Evolutionary conservation across 1,140 invertebrate species (phyloP).

Genomic region (Parapsyche elsis): DNA sequence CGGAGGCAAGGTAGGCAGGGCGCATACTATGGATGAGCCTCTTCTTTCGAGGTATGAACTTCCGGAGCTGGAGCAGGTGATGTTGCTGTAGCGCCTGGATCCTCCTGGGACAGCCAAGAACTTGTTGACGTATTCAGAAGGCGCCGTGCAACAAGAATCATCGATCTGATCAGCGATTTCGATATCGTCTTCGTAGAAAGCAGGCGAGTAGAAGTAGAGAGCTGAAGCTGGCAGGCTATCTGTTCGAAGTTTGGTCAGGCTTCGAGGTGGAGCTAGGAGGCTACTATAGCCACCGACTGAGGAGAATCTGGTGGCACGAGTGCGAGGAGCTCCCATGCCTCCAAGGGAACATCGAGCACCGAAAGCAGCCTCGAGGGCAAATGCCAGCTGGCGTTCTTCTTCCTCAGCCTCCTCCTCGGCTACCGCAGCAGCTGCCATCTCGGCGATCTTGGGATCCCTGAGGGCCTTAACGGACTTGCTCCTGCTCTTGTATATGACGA

Average conservation of each 20-base stretch:
- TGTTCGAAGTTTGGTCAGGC: conserved; percentile 67
- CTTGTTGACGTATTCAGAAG: conserved; percentile 61
- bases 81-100: conserved; percentile 77
- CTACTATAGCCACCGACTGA: conserved; percentile 78
- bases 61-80: conserved; percentile 83
- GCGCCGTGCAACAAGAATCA: conserved; percentile 61
- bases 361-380: conserved; percentile 76
- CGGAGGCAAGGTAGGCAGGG: conserved; percentile 71
- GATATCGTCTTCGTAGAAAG: conserved; percentile 62
- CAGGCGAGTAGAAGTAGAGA: conserved; percentile 67
- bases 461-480: conserved; percentile 77
- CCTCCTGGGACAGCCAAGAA: conserved; percentile 67
- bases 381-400: conserved; percentile 77
- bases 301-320: conserved; percentile 74
- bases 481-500: conserved; percentile 88
- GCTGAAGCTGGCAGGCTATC: conserved; percentile 68
- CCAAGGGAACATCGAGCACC: conserved; percentile 65
- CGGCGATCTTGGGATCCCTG: conserved; percentile 74
- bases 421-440: conserved; percentile 76
- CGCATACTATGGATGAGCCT: conserved; percentile 79
- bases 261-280: conserved; percentile 72
- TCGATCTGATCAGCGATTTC: conserved; percentile 63
- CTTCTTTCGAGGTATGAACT: conserved; percentile 83
- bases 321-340: conserved; percentile 66
- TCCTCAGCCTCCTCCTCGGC: conserved; percentile 78